These are phyloP conservation scores for Hyposmocoma kahamanoa DNA, from an alignment of 1,140 invertebrate genomes.

Conservation along the genomic window DNA sequence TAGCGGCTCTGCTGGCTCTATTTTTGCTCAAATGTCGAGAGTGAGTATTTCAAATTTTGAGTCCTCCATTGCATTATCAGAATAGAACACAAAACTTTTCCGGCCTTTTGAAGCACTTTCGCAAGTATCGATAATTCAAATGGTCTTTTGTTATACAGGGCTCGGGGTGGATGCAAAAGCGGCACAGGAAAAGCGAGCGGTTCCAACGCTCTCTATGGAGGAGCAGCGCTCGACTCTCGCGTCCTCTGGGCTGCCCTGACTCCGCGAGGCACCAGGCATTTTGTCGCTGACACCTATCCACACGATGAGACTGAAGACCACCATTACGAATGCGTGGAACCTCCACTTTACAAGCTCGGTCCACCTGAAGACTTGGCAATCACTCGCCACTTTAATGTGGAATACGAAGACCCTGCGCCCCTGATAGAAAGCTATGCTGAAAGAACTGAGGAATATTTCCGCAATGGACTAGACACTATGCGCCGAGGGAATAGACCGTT, in stretches of 20 bases:
- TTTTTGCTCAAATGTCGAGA: slow-evolving; percentile 87
- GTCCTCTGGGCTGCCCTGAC: slow-evolving; percentile 89
- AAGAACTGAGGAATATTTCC: slow-evolving; percentile 58
- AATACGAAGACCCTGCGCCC: slow-evolving; percentile 81
- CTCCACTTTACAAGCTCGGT: slow-evolving; percentile 68
- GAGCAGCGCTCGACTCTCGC: slow-evolving; percentile 75
- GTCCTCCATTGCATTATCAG: too few species aligned
- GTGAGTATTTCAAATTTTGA: slow-evolving; percentile 82
- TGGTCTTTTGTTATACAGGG: slow-evolving; percentile 24
- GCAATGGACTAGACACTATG: slow-evolving; percentile 65
- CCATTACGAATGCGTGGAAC: slow-evolving; percentile 84
- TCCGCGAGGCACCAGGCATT: slow-evolving; percentile 83
- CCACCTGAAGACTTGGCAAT: slow-evolving; percentile 61
- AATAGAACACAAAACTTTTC: too few species aligned
- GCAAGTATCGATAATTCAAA: background rate
- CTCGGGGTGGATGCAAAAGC: slow-evolving; percentile 55
- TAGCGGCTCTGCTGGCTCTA: slow-evolving; percentile 84
- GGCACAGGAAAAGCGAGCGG: slow-evolving; percentile 54
- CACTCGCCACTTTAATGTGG: slow-evolving; percentile 83
- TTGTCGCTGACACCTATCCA: slow-evolving; percentile 77
- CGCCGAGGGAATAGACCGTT: slow-evolving; percentile 68
- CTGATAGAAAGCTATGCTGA: slow-evolving; percentile 81
- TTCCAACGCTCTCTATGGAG: slow-evolving; percentile 55
- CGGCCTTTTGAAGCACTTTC: too few species aligned
- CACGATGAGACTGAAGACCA: slow-evolving; percentile 77